A percentile compares a stretch with the other conserved stretches of the same genome.
Conservation (phyloP, 2,113 vertebrate genomes). For the Solea senegalensis region DNA sequence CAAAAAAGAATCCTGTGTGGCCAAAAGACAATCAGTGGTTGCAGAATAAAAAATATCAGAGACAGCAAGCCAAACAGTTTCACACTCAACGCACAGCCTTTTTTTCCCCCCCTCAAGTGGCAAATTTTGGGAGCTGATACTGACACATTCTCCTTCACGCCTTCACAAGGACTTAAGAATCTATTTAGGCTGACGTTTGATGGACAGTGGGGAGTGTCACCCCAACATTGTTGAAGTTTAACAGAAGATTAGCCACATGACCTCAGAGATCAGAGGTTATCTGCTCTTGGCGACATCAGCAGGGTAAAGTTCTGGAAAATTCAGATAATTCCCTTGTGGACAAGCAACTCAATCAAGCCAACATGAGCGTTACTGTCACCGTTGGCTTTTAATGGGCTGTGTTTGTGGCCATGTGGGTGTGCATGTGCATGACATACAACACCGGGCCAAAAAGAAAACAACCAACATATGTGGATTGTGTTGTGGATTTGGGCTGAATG, state of each 20-base stretch:
- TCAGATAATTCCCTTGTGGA: conserved; percentile 18
- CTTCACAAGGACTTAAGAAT: conserved; percentile 22
- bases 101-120: background rate
- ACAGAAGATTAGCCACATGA: conserved; percentile 45
- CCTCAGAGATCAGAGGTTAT: conserved; percentile 65
- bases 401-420: background rate
- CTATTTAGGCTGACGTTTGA: conserved; percentile 40
- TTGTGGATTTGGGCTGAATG: too few relatives aligned
- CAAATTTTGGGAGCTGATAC: conserved; percentile 21
- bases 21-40: conserved; percentile 1
- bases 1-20: background rate
- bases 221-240: conserved; percentile 36
- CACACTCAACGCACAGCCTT: background rate
- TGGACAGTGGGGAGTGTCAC: conserved; percentile 20
- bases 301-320: conserved; percentile 31
- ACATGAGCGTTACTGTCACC: background rate
- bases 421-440: background rate
- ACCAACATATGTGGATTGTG: too few relatives aligned
- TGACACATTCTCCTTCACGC: conserved; percentile 19
- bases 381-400: background rate
- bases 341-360: conserved; percentile 14
- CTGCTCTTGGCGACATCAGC: conserved; percentile 23
- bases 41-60: background rate
- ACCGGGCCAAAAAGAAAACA: too few relatives aligned
- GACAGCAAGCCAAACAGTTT: conserved; percentile 11